Conservation (phyloP, 1,140 invertebrate species). For the Halictus rubicundus region DNA sequence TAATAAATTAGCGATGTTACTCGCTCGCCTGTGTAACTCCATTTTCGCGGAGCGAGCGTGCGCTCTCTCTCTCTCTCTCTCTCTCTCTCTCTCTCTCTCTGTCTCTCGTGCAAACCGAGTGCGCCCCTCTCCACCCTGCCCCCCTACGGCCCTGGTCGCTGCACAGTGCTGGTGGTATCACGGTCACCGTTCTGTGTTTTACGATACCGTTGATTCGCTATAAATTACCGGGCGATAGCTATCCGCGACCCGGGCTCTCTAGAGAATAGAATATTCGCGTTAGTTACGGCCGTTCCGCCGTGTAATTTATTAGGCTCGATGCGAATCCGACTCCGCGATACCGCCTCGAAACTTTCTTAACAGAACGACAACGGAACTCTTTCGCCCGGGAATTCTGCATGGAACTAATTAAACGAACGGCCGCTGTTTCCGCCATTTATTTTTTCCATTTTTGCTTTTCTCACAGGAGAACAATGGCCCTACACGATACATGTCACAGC, state of each 20-base stretch:
- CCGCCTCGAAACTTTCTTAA: not conserved
- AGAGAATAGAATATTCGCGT: constrained; percentile 3
- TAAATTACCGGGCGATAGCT: constrained; percentile 42
- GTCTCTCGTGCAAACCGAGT: no score
- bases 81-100: no score
- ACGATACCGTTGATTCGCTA: constrained; percentile 41
- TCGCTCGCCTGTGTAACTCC: constrained; percentile 51
- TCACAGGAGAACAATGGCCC: no score
- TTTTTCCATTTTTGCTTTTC: no score
- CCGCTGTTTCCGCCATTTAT: no score
- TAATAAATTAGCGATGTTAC: constrained; percentile 69
- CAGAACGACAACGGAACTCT: not conserved
- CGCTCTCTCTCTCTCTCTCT: no score
- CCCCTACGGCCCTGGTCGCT: not conserved
- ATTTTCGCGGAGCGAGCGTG: constrained; percentile 45
- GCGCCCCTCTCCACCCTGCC: no score
- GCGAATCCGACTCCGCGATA: not conserved
- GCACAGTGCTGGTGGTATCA: constrained; percentile 32
- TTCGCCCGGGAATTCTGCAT: not conserved
- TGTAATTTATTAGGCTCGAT: not conserved
- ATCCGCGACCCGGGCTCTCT: not conserved
- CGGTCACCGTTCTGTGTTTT: constrained; percentile 43
- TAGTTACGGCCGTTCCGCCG: not conserved
- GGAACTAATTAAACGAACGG: no score
- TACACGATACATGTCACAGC: no score